These are phyloP conservation scores for Barnardius zonarius DNA, from an alignment of 2,113 vertebrate genomes.

Conservation along the genomic window DNA sequence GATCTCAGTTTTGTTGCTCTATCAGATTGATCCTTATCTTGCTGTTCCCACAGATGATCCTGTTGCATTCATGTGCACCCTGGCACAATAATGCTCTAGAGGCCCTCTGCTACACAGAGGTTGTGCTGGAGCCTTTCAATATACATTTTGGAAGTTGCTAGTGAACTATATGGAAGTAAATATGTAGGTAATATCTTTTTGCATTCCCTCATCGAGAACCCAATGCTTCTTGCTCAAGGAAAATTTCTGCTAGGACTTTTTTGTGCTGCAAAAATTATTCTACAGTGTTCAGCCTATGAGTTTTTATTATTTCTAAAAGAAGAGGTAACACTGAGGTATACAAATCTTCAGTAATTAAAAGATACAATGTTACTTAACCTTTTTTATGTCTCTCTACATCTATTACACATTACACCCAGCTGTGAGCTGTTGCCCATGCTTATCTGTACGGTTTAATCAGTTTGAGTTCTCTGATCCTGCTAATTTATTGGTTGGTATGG, in stretches of 20 bases:
- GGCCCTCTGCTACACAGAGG: neutral
- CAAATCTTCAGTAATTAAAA: neutral
- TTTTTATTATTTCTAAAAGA: neutral
- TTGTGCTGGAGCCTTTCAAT: neutral
- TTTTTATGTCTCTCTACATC: neutral
- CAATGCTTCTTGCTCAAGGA: neutral
- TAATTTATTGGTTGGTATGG: conserved; percentile 23
- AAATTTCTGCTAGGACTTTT: neutral
- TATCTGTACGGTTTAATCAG: neutral
- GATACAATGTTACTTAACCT: neutral
- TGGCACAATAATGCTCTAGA: neutral
- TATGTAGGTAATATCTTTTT: neutral
- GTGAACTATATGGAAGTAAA: neutral
- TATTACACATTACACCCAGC: neutral
- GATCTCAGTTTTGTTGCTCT: neutral
- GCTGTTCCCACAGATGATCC: neutral
- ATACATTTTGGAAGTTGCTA: neutral
- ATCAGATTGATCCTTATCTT: neutral
- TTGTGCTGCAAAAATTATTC: neutral
- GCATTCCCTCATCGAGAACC: neutral
- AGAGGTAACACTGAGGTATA: neutral
- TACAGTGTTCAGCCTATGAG: neutral
- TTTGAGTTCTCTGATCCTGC: neutral
- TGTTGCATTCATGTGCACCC: neutral
- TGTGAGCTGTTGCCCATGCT: neutral